Evolutionary conservation across 2,113 vertebrate genomes (phyloP).

Genomic region (Oncorhynchus tshawytscha): DNA sequence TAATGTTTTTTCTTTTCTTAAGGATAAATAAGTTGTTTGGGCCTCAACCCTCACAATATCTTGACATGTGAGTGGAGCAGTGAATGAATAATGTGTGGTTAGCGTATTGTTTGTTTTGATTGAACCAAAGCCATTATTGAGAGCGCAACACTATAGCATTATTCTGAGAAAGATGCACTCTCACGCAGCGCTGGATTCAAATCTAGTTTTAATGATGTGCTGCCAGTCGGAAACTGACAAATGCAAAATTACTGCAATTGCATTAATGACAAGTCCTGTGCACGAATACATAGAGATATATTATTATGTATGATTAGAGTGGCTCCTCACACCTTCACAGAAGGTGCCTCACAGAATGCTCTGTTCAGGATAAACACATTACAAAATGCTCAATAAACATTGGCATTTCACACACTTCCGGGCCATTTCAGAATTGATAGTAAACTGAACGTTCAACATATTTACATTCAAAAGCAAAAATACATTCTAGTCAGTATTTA

Average conservation of each 20-base stretch:
- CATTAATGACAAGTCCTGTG: not conserved
- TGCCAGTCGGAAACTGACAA: not conserved
- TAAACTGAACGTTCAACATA: no score
- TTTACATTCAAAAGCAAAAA: no score
- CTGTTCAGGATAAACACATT: no score
- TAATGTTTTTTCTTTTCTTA: not conserved
- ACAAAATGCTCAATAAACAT: no score
- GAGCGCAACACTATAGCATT: not conserved
- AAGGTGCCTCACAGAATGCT: no score
- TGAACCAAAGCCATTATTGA: not conserved
- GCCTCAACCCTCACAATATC: not conserved
- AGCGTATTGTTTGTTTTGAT: not conserved
- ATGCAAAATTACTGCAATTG: not conserved
- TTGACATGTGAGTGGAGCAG: no score
- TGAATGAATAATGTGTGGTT: not conserved
- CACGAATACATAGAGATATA: not conserved
- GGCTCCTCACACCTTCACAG: no score
- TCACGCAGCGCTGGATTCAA: not conserved
- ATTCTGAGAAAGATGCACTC: not conserved
- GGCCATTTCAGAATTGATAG: no score
- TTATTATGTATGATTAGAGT: not conserved
- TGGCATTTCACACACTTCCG: no score
- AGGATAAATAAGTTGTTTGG: not conserved
- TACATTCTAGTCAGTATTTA: no score
- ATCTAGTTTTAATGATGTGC: not conserved